A percentile compares a stretch with the other conserved stretches of the same genome.
Evolutionary conservation across 2,113 vertebrate species (phyloP).

Genomic region (Poeciliopsis turrubarensis): DNA sequence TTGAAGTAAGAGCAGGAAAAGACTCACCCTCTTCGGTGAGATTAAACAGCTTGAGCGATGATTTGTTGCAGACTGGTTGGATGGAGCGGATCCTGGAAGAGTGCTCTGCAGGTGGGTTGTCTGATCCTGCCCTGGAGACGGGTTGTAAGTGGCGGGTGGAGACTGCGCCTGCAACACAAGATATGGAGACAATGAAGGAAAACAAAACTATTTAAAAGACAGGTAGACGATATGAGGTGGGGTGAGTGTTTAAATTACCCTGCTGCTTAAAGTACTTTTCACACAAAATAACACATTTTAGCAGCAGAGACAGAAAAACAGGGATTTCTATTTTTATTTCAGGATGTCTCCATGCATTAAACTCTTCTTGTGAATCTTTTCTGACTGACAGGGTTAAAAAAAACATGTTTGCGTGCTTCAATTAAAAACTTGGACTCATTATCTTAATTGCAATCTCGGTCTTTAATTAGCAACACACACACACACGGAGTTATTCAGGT

Average conservation of each 20-base stretch:
- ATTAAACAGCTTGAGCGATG: conserved; percentile 4
- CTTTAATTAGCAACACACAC: conserved; percentile 71
- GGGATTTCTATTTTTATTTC: neutral
- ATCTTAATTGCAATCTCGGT: conserved; percentile 78
- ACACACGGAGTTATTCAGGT: conserved; percentile 67
- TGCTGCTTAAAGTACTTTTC: neutral
- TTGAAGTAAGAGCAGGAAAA: neutral
- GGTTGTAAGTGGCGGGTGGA: neutral
- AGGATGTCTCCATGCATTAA: neutral
- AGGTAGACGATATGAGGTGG: neutral
- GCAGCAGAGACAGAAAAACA: neutral
- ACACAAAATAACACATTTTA: neutral
- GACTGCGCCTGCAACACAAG: neutral
- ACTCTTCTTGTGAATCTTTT: neutral
- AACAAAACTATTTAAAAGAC: neutral
- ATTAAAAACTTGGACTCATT: conserved; percentile 64
- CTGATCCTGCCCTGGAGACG: conserved; percentile 3
- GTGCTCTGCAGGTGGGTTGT: conserved; percentile 10
- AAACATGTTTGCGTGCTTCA: conserved; percentile 46
- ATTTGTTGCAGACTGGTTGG: conserved; percentile 2
- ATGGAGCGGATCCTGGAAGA: conserved; percentile 3
- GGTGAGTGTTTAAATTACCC: neutral
- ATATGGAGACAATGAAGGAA: neutral
- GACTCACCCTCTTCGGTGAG: neutral
- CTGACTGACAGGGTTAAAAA: conserved; percentile 54